Percentiles rank a stretch among this genome's conserved stretches.
These are phyloP conservation scores for Stenotaenia linearis DNA, from an alignment of 2,888 invertebrate genomes.

Conservation along the genomic window DNA sequence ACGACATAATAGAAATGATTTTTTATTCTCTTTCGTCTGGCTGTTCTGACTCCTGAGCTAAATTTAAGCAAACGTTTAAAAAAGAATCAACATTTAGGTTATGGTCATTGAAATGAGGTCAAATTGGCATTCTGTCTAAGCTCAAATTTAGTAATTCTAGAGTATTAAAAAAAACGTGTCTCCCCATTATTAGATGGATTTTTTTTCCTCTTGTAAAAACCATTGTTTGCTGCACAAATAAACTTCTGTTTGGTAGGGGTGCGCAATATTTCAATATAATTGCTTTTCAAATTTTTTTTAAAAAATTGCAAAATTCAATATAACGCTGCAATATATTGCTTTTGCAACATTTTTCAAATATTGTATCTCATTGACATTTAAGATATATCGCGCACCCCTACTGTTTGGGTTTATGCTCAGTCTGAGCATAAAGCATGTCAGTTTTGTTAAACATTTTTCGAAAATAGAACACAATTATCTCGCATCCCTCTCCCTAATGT, in stretches of 20 bases:
- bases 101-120: slow-evolving; percentile 4
- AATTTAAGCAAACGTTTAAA: neutral
- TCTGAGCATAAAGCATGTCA: neutral
- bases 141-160: neutral
- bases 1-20: neutral
- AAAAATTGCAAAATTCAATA: too few relatives aligned
- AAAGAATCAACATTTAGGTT: neutral
- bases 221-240: neutral
- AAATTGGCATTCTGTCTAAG: neutral
- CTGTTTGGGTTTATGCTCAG: neutral
- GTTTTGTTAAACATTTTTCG: neutral
- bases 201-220: neutral
- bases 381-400: too few relatives aligned
- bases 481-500: neutral
- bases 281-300: too few relatives aligned
- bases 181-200: neutral
- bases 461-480: neutral
- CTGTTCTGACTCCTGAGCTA: neutral
- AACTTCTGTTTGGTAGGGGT: too few relatives aligned
- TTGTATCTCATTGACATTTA: too few relatives aligned
- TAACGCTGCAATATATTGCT: too few relatives aligned
- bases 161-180: too few relatives aligned
- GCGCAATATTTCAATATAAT: too few relatives aligned
- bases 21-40: neutral
- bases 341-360: too few relatives aligned